Base-by-base conservation (phyloP, 1,140 invertebrate genomes). In the Nasonia vitripennis region DNA sequence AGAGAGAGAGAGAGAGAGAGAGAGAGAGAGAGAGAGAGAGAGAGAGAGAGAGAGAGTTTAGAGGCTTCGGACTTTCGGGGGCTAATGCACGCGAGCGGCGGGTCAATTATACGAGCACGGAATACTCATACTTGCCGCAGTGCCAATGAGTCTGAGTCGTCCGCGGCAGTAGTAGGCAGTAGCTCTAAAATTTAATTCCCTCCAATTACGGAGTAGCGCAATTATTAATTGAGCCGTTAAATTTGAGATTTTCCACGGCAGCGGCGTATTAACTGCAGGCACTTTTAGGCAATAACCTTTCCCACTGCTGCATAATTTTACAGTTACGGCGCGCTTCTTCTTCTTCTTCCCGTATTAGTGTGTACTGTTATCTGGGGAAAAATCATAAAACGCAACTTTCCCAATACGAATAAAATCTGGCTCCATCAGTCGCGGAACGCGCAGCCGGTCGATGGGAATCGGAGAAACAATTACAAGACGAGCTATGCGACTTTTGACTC, bases 171-270 rank as follows among this genome's bases (percentile, higher is more conserved):
- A 70, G 82, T 48, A 70, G 34, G 34, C 34, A 37, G 34, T 17
- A 27, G n/a, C 71, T 79, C 48, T 83, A 81, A 87, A 78, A 78
- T 78, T 70, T 83, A 78, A 83, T 75, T 45, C 20, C 9, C 73
- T 17, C 37, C 73, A 75, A 75, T 83, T 78, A 78, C 62, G 31
- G 45, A 70, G 41, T 70, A 11, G 75, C 45, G 67, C 77, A 14
- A 78, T 78, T 79, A n/a, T 71, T 73, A 73, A 84, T 84, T 79
- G 77, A 55, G 75, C 75, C 67, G 41, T 84, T 86, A 37, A 79
- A 81, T 82, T 70, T 20, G 67, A 71, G 68, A 85, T 80, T 83
- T 84, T 71, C 51, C 78, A 5, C 34, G 67, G 62, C 27, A 48
- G 62, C 20, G 67, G 11, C 55, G 17, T 55, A 78, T 62, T 48